A percentile compares a stretch with the other conserved stretches of the same genome.
phyloP scores from a whole-genome alignment of 2,113 vertebrate genomes.

The Haliaeetus leucogaster region DNA sequence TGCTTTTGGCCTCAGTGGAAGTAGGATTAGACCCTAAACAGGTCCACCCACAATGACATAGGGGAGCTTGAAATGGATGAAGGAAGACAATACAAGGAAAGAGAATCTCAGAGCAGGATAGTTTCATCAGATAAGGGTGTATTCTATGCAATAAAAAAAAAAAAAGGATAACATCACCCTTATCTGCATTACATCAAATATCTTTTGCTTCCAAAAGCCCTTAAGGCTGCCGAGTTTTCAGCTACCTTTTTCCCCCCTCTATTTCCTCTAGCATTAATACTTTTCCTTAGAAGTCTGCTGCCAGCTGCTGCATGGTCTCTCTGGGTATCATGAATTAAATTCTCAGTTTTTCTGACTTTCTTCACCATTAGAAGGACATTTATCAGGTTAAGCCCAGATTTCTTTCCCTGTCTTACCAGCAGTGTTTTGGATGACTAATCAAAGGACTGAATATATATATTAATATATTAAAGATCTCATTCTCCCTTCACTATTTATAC shows the following conservation, averaged over 20 bases:
- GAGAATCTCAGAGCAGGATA: not conserved
- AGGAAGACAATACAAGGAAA: not conserved
- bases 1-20: not conserved
- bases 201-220: not conserved
- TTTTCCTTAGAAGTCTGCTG: not conserved
- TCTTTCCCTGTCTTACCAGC: constrained; percentile 18
- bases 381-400: constrained; percentile 54
- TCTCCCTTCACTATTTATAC: constrained; percentile 32
- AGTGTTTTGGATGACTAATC: constrained; percentile 43
- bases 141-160: not conserved
- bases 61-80: not conserved
- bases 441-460: not conserved
- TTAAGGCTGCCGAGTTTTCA: not conserved
- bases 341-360: not conserved
- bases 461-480: constrained; percentile 4
- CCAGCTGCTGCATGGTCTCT: not conserved
- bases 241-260: not conserved
- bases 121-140: not conserved
- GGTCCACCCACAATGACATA: not conserved
- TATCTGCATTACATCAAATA: not conserved
- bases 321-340: not conserved
- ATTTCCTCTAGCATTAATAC: not conserved
- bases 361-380: not conserved
- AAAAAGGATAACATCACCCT: not conserved
- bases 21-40: not conserved